A percentile compares a stretch with the other conserved stretches of the same genome.
These are phyloP conservation scores for Hylyphantes graminicola DNA, from an alignment of 1,140 invertebrate species.

Conservation along the genomic window DNA sequence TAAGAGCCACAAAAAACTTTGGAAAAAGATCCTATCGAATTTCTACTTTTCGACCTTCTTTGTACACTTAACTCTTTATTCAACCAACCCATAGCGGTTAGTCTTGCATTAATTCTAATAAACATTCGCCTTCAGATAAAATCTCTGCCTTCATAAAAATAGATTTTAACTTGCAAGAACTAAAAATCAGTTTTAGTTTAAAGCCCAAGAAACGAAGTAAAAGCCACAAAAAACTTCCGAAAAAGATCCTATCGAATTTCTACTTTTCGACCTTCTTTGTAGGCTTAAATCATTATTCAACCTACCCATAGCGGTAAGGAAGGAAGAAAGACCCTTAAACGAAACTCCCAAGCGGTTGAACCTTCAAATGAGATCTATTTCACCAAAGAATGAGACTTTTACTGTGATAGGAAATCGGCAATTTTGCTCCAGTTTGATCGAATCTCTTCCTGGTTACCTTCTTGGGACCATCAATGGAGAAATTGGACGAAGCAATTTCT, in stretches of 20 bases:
- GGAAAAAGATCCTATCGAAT: too few species aligned
- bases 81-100: background rate
- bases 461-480: background rate
- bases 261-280: background rate
- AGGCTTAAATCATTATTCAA: slow-evolving; percentile 18
- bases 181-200: too few species aligned
- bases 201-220: too few species aligned
- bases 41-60: background rate
- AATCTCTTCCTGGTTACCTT: slow-evolving; percentile 23
- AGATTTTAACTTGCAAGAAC: too few species aligned
- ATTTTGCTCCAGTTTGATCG: slow-evolving; percentile 16
- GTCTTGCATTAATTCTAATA: too few species aligned
- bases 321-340: slow-evolving; percentile 14
- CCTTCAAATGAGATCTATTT: slow-evolving; percentile 21
- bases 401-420: slow-evolving; percentile 31
- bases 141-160: too few species aligned
- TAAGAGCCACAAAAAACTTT: too few species aligned
- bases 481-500: too few species aligned
- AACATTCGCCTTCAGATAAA: too few species aligned
- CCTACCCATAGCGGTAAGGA: slow-evolving; percentile 5
- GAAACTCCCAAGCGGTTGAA: slow-evolving; percentile 3
- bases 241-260: too few species aligned
- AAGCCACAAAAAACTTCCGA: too few species aligned
- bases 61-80: slow-evolving; percentile 19
- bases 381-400: slow-evolving; percentile 9